Evolutionary conservation across 2,797 vertebrate genomes (phyloP).

Genomic region (Sebastes matsubarae): DNA sequence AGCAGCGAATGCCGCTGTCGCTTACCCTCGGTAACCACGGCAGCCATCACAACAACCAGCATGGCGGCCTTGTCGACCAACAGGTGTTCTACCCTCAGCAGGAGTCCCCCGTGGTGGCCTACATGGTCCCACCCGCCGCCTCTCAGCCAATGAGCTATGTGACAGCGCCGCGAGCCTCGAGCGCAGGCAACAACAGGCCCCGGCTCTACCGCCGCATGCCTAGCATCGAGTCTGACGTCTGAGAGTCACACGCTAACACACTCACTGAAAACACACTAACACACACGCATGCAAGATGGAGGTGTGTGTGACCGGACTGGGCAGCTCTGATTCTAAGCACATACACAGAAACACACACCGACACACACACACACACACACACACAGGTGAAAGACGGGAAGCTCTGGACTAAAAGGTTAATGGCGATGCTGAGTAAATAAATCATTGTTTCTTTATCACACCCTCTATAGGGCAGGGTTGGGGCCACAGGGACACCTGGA

Average conservation of each 20-base stretch:
- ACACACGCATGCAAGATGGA: conserved; percentile 62
- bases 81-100: conserved; percentile 94
- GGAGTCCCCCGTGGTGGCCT: conserved; percentile 89
- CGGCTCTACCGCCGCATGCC: conserved; percentile 98
- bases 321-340: conserved; percentile 69
- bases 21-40: conserved; percentile 90
- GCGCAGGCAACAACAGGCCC: conserved; percentile 93
- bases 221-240: conserved; percentile 99
- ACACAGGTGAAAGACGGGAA: conserved; percentile 34
- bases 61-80: conserved; percentile 71
- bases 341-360: conserved; percentile 28
- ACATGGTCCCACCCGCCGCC: conserved; percentile 86
- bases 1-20: conserved; percentile 88
- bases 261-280: conserved; percentile 54
- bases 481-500: conserved; percentile 64
- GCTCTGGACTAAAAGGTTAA: conserved; percentile 54
- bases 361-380: conserved; percentile 31
- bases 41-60: conserved; percentile 80
- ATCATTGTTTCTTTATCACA: conserved; percentile 61
- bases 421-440: conserved; percentile 55
- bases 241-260: conserved; percentile 68
- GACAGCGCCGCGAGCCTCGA: conserved; percentile 90
- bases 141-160: conserved; percentile 89
- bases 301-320: conserved; percentile 64
- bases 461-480: conserved; percentile 41